Conservation (phyloP, 2,797 vertebrate genomes). For the Xerus rutilus region DNA sequence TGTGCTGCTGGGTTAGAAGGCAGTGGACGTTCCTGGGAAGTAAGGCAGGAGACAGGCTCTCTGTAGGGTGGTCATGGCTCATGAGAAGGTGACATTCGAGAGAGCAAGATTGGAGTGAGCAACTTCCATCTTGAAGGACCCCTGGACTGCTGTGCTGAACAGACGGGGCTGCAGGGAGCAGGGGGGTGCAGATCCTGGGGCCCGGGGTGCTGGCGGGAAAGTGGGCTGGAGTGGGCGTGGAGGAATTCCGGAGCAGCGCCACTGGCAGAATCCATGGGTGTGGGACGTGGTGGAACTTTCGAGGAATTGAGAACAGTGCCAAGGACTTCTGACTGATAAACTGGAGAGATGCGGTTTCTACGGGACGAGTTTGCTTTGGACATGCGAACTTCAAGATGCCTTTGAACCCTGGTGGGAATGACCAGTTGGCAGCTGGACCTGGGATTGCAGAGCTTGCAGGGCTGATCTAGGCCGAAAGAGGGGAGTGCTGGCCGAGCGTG, state of each 20-base stretch:
- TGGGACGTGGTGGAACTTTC: background rate
- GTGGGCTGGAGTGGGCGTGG: too few species aligned
- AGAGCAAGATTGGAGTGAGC: too few species aligned
- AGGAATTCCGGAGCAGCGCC: background rate
- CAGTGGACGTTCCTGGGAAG: background rate
- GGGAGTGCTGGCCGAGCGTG: accelerated
- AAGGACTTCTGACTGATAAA: background rate
- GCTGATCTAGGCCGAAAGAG: background rate
- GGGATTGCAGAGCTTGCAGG: background rate
- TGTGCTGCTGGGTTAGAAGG: background rate
- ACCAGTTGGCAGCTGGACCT: background rate
- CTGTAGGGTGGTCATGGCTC: background rate
- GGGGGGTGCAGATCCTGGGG: background rate
- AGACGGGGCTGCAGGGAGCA: background rate
- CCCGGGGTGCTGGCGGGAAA: accelerated
- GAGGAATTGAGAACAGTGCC: accelerated
- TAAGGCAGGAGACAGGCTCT: background rate
- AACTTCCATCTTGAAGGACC: background rate
- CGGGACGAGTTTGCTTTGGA: too few species aligned
- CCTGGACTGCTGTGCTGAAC: background rate
- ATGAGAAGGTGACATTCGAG: accelerated
- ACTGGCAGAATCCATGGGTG: background rate
- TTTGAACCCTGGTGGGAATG: background rate
- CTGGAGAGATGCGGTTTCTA: background rate
- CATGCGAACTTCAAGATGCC: background rate